These are phyloP conservation scores for Furnarius figulus DNA, from an alignment of 2,113 vertebrate genomes.

Conservation along the genomic window DNA sequence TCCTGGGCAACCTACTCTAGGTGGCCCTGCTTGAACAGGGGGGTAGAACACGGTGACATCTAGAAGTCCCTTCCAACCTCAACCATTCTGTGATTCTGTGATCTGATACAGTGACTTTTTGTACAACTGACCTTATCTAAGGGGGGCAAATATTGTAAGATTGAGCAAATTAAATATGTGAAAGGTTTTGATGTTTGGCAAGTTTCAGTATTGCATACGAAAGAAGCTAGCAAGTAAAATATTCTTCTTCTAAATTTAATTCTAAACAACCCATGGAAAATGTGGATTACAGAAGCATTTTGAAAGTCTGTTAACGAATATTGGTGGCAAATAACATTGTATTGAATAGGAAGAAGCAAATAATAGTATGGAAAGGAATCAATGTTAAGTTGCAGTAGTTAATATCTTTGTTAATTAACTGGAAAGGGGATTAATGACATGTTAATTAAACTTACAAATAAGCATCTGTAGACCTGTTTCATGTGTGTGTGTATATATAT, in stretches of 20 bases:
- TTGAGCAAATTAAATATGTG: not conserved
- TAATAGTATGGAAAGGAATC: not conserved
- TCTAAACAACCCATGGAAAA: not conserved
- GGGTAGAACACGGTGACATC: fast-evolving
- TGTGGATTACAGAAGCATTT: not conserved
- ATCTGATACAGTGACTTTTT: not conserved
- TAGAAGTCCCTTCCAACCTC: not conserved
- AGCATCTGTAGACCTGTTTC: not conserved
- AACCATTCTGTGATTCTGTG: not conserved
- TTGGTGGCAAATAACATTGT: not conserved
- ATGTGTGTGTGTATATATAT: not conserved
- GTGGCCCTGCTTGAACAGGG: not conserved
- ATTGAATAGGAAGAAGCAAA: not conserved
- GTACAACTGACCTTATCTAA: not conserved
- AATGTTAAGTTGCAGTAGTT: not conserved
- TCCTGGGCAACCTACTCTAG: not conserved
- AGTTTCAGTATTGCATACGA: not conserved
- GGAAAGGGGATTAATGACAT: not conserved
- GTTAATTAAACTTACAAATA: not conserved
- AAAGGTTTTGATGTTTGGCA: not conserved
- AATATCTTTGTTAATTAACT: slow-evolving; percentile 22
- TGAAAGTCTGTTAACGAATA: not conserved
- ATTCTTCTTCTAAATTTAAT: not conserved
- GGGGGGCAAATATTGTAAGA: not conserved
- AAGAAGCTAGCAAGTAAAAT: not conserved